These are phyloP conservation scores for Hirudo medicinalis DNA, from an alignment of 1,140 invertebrate genomes.

Conservation along the genomic window DNA sequence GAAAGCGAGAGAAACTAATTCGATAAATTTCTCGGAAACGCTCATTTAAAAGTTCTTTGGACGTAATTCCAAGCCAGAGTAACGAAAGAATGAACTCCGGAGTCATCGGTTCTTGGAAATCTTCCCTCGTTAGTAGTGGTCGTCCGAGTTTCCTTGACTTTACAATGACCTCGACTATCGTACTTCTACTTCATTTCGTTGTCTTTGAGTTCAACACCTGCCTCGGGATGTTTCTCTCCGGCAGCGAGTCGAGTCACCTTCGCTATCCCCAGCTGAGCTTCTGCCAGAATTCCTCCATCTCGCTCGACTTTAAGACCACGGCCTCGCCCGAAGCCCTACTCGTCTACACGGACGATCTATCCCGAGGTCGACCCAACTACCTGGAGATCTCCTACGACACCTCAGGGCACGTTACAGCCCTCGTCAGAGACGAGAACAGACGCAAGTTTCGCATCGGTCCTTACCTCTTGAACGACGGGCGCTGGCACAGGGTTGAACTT, in stretches of 20 bases:
- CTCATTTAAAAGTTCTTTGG: no score
- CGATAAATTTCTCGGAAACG: no score
- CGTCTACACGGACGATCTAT: conserved; percentile 34
- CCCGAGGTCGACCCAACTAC: conserved; percentile 32
- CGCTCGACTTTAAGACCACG: conserved; percentile 34
- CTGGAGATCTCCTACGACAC: conserved; percentile 26
- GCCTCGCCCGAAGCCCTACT: conserved; percentile 25
- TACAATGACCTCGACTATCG: not conserved
- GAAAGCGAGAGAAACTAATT: no score
- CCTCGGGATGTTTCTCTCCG: not conserved
- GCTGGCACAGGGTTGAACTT: conserved; percentile 35
- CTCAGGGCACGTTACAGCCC: conserved; percentile 25
- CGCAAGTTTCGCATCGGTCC: conserved; percentile 23
- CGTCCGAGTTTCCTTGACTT: no score
- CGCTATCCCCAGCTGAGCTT: conserved; percentile 34
- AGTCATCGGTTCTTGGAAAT: no score
- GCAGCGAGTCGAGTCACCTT: conserved; percentile 26
- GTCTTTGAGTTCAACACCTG: not conserved
- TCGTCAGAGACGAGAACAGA: conserved; percentile 33
- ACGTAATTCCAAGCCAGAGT: no score
- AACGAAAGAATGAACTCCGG: no score
- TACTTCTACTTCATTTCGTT: not conserved
- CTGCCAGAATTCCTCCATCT: conserved; percentile 31
- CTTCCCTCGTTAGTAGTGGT: no score
- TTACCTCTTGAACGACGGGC: conserved; percentile 28